Evolutionary conservation across 2,113 vertebrate genomes (phyloP).

Genomic region (Motacilla tschutschensis): DNA sequence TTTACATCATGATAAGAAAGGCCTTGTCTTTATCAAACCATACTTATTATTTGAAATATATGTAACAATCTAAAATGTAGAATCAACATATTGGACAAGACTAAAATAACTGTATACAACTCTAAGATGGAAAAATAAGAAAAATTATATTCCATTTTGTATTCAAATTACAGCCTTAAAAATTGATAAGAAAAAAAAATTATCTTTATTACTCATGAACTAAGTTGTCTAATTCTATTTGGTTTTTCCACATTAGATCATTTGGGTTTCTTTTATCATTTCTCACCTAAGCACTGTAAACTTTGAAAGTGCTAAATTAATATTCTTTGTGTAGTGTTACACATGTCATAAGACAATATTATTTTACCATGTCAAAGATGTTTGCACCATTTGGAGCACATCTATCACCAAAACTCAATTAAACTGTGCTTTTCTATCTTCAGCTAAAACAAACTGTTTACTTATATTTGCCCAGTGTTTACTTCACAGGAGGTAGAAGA

Average conservation of each 20-base stretch:
- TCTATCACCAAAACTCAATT: constrained; percentile 88
- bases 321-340: constrained; percentile 69
- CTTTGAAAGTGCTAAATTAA: constrained; percentile 57
- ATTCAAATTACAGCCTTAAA: constrained; percentile 16
- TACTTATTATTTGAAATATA: not conserved
- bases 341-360: constrained; percentile 70
- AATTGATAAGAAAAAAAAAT: not conserved
- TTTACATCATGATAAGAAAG: not conserved
- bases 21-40: not conserved
- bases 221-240: constrained; percentile 32
- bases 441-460: constrained; percentile 87
- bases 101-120: not conserved
- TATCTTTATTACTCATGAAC: constrained; percentile 14
- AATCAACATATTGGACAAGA: not conserved
- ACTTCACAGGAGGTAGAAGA: constrained; percentile 77
- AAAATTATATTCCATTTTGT: constrained; percentile 12
- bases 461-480: constrained; percentile 82
- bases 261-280: constrained; percentile 64
- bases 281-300: constrained; percentile 59
- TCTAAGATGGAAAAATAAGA: not conserved
- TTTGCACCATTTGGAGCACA: constrained; percentile 77
- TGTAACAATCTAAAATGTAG: not conserved
- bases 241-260: constrained; percentile 48
- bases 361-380: constrained; percentile 73
- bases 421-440: constrained; percentile 76